Percentiles rank a stretch among this genome's conserved stretches.
phyloP scores from a whole-genome alignment of 2,113 vertebrate species.

The Ptilonorhynchus violaceus region DNA sequence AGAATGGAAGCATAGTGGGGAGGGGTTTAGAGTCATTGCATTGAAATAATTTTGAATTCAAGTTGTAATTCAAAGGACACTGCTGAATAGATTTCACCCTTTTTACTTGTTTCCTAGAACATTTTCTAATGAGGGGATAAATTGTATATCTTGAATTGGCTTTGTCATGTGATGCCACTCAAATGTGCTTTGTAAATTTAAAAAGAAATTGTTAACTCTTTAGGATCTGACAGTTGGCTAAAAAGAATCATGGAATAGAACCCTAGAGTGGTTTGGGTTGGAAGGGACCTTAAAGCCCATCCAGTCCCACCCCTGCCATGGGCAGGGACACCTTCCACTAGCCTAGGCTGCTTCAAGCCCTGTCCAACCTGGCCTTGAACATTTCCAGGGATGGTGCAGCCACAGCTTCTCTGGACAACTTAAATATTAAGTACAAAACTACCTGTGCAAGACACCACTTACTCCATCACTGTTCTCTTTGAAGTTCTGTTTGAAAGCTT shows the following conservation, averaged over 20 bases:
- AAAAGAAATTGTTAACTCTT: not conserved
- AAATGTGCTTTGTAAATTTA: not conserved
- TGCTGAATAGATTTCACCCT: not conserved
- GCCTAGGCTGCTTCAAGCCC: not conserved
- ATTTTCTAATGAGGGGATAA: not conserved
- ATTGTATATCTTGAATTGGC: not conserved
- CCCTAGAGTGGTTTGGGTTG: not conserved
- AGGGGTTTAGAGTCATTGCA: not conserved
- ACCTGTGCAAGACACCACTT: not conserved
- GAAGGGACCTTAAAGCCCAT: not conserved
- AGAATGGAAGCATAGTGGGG: not conserved
- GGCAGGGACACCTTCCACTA: not conserved
- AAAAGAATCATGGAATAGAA: not conserved
- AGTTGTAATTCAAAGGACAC: not conserved
- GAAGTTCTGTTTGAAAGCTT: conserved; percentile 38
- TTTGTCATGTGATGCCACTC: not conserved
- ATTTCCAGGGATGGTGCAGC: not conserved
- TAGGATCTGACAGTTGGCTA: not conserved
- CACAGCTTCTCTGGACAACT: not conserved
- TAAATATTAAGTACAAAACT: not conserved
- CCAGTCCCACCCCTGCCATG: not conserved
- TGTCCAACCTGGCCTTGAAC: rapidly evolving
- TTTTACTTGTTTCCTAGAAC: not conserved
- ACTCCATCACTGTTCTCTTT: not conserved
- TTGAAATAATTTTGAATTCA: not conserved